Percentiles rank a stretch among this genome's conserved stretches.
These are phyloP conservation scores for Aphidius gifuensis DNA, from an alignment of 1,140 invertebrate species.

Conservation along the genomic window DNA sequence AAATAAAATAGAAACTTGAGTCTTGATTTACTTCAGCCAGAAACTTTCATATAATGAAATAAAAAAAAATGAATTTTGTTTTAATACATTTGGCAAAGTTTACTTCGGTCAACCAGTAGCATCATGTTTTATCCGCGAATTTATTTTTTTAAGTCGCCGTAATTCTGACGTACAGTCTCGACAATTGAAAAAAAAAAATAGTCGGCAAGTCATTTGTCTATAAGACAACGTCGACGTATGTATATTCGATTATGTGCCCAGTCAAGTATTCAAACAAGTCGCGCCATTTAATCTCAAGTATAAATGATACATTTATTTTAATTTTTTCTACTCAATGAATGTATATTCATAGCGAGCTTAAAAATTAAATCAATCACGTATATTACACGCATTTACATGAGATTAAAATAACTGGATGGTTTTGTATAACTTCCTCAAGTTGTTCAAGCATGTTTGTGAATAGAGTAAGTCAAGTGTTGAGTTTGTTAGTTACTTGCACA, in stretches of 20 bases:
- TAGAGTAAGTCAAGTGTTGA: no score
- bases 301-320: background rate
- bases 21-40: no score
- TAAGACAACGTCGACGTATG: constrained; percentile 12
- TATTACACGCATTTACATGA: constrained; percentile 3
- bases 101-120: no score
- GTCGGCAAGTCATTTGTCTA: background rate
- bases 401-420: constrained; percentile 23
- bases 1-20: no score
- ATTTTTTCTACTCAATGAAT: background rate
- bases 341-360: background rate
- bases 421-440: constrained; percentile 7
- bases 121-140: no score
- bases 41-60: no score
- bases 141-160: no score
- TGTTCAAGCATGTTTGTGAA: constrained; percentile 4
- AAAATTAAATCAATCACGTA: constrained; percentile 23
- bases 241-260: constrained; percentile 31
- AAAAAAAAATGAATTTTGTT: no score
- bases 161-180: no score
- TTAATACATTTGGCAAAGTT: no score
- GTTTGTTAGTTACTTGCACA: no score
- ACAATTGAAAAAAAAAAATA: background rate
- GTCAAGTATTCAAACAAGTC: background rate
- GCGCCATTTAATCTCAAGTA: background rate